Base-by-base conservation (phyloP, 2,888 invertebrate genomes). In the Idaea straminata region DNA sequence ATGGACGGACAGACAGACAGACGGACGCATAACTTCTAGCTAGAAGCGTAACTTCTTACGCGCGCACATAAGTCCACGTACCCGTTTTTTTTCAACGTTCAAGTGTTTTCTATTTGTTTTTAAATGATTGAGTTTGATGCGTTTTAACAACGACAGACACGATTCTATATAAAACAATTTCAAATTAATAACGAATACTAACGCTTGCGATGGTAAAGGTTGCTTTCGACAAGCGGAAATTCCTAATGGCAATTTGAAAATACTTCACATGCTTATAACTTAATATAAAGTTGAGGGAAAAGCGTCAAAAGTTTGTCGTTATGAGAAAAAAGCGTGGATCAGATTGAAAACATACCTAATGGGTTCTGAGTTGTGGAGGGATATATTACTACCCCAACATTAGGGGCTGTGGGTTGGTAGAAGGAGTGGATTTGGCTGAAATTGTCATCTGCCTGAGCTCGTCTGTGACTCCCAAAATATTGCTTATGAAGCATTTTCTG, bases 231-330 rank as follows among this genome's bases (percentile, higher is more conserved):
- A 47, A 47, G 47, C 47, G 47, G 47, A 47, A 47, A 47, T 47
- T 47, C 47, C 47, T 47, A 47, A 47, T 47, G 47, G 47, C 47
- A 47, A 47, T 47, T 47, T 47, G 47, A 47, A 47, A 47, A 47
- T 47, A 47, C 47, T 47, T 47, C 47, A 47, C 47, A 13, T 47
- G 47, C 47, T 47, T 47, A 47, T 47, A 47, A 13, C 47, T 47
- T 47, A 47, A 47, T 47, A 47, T 47, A 47, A 47, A 47, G 47
- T 47, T 47, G 47, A 47, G 47, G 47, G 13, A 47, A 47, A 47
- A 47, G 47, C 47, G 47, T 47, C 47, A 47, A 47, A 47, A 47
- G 13, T 47, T 47, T 47, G 13, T 13, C 47, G 47, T 47, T 47
- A 47, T 47, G 47, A 47, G 47, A 10, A 13, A 47, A 36, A 47